Base-by-base conservation (phyloP, 2,797 vertebrate genomes). In the Sebastes paucispinis region DNA sequence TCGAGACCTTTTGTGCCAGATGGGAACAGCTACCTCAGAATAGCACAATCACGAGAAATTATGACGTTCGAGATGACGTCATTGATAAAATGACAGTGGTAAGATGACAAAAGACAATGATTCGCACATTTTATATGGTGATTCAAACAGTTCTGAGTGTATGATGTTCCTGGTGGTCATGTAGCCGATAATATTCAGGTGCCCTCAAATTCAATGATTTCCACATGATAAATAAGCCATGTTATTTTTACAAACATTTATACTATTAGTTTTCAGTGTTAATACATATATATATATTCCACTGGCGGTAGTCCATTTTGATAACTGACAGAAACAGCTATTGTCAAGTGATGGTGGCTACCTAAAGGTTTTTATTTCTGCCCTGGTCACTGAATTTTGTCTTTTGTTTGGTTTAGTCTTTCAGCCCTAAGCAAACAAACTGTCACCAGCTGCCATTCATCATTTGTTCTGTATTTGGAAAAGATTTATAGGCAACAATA, bases 371-470 rank as follows among this genome's bases (percentile, higher is more conserved):
- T 75, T 59, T 29, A 4, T 77, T 39, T 20, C 20, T 69, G 4
- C 10, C 4, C 29, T 67, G 16, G 64, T 77, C n/a, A 59, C n/a
- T 64, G 34, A 47, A 20, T 43, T 24, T 10, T 2, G 7, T 1
- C 18, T 9, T 54, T 62, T 82, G 59, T 65, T 59, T 78, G 52
- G 50, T 52, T 16, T 69, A 10, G 6, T 69, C 20, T 73, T 76
- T 82, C 54, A 79, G 63, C 52, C 43, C 8, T 12, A 14, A 58
- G n/a, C 34, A 79, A 66, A 82, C 65, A 81, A 76, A 75, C 68
- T 58, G 4, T 74, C 32, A 8, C 31, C 43, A 34, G 54, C 70
- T 78, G n/a, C 25, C 60, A 59, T 7, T 71, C 13, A 20, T 13
- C 54, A 18, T 81, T 29, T 11, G 8, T 2, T 2, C 12, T 32